These are phyloP conservation scores for Entelurus aequoreus DNA, from an alignment of 2,113 vertebrate species.

Conservation along the genomic window DNA sequence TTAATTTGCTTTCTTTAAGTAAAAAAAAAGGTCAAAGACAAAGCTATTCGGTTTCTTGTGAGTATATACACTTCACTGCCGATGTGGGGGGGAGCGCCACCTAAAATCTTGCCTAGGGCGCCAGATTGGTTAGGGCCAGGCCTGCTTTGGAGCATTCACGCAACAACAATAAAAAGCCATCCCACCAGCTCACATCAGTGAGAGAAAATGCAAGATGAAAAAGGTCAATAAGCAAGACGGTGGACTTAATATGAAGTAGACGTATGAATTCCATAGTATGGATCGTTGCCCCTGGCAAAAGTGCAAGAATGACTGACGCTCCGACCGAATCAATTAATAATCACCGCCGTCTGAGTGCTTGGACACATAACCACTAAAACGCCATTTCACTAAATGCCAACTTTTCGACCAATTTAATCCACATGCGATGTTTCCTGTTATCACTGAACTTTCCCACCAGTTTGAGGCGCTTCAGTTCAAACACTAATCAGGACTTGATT, in stretches of 20 bases:
- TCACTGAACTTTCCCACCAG: constrained; percentile 7
- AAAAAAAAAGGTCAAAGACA: no score
- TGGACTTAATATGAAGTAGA: constrained; percentile 72
- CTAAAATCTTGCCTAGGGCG: no score
- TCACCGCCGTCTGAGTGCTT: constrained; percentile 51
- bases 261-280: constrained; percentile 68
- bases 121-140: no score
- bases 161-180: no score
- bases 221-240: constrained; percentile 71
- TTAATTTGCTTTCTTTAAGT: no score
- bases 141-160: no score
- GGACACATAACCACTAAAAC: constrained; percentile 44
- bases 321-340: constrained; percentile 67
- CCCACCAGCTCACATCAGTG: constrained; percentile 41
- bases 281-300: constrained; percentile 67
- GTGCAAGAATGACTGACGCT: constrained; percentile 56
- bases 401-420: constrained; percentile 31
- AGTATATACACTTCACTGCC: no score
- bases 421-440: constrained; percentile 20
- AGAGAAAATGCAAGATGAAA: constrained; percentile 61
- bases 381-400: constrained; percentile 68
- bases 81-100: no score
- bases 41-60: no score
- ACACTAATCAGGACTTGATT: background rate
- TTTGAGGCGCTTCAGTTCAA: constrained; percentile 7